phyloP scores from a whole-genome alignment of 2,888 invertebrate species.

The Ennomos fuscantarius region DNA sequence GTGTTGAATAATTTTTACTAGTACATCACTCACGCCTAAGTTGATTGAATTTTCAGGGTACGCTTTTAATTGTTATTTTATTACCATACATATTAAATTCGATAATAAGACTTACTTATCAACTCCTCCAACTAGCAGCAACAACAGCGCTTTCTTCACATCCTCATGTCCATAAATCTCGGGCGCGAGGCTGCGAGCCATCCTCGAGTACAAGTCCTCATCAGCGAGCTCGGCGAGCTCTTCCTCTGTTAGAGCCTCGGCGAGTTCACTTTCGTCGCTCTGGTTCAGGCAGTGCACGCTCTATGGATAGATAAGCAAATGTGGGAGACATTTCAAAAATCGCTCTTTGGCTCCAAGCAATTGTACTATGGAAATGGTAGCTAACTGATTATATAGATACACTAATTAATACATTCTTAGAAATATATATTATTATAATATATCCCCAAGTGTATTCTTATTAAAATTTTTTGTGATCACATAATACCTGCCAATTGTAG shows the following conservation, averaged over 20 bases:
- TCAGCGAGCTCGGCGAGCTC: conserved; percentile 92
- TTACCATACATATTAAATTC: too few relatives aligned
- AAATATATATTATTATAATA: too few relatives aligned
- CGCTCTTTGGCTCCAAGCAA: too few relatives aligned
- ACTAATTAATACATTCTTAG: too few relatives aligned
- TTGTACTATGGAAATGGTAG: neutral
- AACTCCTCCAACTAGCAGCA: conserved; percentile 96
- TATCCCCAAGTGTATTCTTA: too few relatives aligned
- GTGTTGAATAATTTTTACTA: too few relatives aligned
- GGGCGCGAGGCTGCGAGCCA: conserved; percentile 97
- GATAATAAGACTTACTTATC: conserved; percentile 84
- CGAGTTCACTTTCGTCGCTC: conserved; percentile 91
- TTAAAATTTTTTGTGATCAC: too few relatives aligned
- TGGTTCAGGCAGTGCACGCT: conserved; percentile 92
- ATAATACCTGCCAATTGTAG: too few relatives aligned
- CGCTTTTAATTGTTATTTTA: too few relatives aligned
- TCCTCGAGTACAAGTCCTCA: conserved; percentile 96
- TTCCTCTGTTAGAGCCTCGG: conserved; percentile 91
- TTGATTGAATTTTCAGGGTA: too few relatives aligned
- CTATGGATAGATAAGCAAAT: conserved; percentile 68
- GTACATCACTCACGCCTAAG: too few relatives aligned
- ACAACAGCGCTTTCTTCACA: conserved; percentile 97
- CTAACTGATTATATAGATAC: neutral
- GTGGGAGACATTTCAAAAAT: too few relatives aligned
- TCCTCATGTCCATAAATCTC: conserved; percentile 99